These are phyloP conservation scores for Philopotamus ludificatus DNA, from an alignment of 1,140 invertebrate species.

Conservation along the genomic window DNA sequence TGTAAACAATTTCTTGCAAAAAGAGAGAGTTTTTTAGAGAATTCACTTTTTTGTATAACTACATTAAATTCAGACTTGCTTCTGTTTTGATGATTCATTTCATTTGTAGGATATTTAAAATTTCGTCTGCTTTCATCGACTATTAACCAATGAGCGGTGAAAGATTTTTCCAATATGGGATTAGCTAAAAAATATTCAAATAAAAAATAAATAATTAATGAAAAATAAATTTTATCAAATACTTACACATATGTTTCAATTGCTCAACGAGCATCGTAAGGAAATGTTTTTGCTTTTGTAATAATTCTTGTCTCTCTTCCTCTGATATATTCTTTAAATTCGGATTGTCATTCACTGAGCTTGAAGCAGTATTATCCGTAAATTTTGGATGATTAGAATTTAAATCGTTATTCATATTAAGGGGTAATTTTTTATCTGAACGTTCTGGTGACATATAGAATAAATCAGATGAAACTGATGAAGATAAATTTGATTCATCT, in stretches of 20 bases:
- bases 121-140: constrained; percentile 44
- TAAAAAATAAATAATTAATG: constrained; percentile 12
- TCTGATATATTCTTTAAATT: not conserved
- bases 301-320: constrained; percentile 34
- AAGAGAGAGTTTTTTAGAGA: constrained; percentile 48
- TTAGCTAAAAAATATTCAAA: constrained; percentile 43
- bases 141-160: constrained; percentile 49
- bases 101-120: not conserved
- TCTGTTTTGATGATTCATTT: constrained; percentile 9
- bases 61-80: not conserved
- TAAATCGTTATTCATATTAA: too few species aligned
- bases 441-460: too few species aligned
- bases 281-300: constrained; percentile 49
- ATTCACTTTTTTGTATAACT: constrained; percentile 44
- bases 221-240: constrained; percentile 8
- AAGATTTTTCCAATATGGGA: constrained; percentile 46
- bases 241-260: constrained; percentile 51
- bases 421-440: too few species aligned
- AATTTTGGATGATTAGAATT: too few species aligned
- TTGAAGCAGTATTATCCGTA: not conserved
- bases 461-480: not conserved
- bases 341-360: too few species aligned
- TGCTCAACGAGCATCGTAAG: constrained; percentile 52
- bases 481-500: not conserved
- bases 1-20: constrained; percentile 54